Base-by-base conservation (phyloP, 1,140 invertebrate species). In the Wiebesia pumilae region DNA sequence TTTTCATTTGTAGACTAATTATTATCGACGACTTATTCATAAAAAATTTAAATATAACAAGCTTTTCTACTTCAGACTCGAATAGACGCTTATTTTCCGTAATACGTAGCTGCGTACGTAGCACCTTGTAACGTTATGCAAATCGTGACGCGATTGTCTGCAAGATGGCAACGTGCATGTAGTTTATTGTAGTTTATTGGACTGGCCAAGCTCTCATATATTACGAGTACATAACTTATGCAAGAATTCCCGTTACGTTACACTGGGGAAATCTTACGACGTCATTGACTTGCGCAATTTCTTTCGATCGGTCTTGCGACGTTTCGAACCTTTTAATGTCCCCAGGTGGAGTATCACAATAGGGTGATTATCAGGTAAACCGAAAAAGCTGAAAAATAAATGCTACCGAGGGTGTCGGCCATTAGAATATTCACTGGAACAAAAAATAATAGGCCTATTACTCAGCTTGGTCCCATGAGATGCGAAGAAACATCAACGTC, bases 121-220 rank as follows among this genome's bases (percentile, higher is more conserved):
- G 92, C 91, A 91, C 92, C 91, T 88, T 88, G 88, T 89, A 90
- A 90, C 88, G 93, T 94, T 93, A 93, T 93, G 93, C 90, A 93
- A 92, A 94, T 92, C 85, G 85, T 83, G 83, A 85, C 85, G 87
- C 86, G 89, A 91, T 91, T 89, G 88, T 87, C 90, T 90, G 88
- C 79, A 84, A 88, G 83, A 87, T 89, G 89, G 84, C 87, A 81
- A 90, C 89, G 91, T 89, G 90, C 90, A 90, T 90, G 43, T n/a
- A 71, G n/a, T 86, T 93, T 92, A 93, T 92, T 90, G 89, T 88
- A n/a, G n/a, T n/a, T n/a, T n/a, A n/a, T 90, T 88, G 90, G 81
- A 90, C 88, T 89, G 89, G 73, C 87, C 84, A 78, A 4, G 83
- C 87, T 35, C 47, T 47, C 65, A 19, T 71, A 33, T 27, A 35